These are phyloP conservation scores for Columba janthina DNA, from an alignment of 2,113 vertebrate species.

Conservation along the genomic window DNA sequence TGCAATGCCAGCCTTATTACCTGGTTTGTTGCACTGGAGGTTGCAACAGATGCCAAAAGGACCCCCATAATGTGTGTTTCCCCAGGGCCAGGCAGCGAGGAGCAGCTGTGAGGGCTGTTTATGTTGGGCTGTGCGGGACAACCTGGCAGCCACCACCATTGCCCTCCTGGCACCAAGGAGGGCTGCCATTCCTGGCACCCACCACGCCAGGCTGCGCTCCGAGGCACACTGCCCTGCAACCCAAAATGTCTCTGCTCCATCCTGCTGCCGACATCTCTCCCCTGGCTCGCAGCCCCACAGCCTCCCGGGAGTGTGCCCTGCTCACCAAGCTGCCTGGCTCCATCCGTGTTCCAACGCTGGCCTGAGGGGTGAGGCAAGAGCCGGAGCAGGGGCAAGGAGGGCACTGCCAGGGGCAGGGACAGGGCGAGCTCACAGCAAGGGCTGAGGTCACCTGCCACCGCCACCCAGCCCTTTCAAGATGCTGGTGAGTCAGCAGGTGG, in stretches of 20 bases:
- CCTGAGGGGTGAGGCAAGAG: neutral
- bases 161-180: neutral
- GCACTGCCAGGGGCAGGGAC: neutral
- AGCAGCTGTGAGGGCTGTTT: neutral
- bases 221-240: too few relatives aligned
- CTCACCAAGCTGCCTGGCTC: neutral
- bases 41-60: neutral
- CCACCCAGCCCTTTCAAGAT: neutral
- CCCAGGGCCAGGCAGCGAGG: rapidly evolving
- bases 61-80: neutral
- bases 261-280: neutral
- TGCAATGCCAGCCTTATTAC: rapidly evolving
- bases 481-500: rapidly evolving
- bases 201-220: rapidly evolving
- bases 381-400: neutral
- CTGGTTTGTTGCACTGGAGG: neutral
- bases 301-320: neutral
- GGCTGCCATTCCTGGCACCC: neutral
- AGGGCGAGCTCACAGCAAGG: rapidly evolving
- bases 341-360: rapidly evolving
- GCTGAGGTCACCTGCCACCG: rapidly evolving
- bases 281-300: rapidly evolving
- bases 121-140: neutral
- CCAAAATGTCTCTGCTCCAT: neutral
- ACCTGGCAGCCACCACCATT: neutral